phyloP scores from a whole-genome alignment of 2,113 vertebrate genomes.

The Astur gentilis region DNA sequence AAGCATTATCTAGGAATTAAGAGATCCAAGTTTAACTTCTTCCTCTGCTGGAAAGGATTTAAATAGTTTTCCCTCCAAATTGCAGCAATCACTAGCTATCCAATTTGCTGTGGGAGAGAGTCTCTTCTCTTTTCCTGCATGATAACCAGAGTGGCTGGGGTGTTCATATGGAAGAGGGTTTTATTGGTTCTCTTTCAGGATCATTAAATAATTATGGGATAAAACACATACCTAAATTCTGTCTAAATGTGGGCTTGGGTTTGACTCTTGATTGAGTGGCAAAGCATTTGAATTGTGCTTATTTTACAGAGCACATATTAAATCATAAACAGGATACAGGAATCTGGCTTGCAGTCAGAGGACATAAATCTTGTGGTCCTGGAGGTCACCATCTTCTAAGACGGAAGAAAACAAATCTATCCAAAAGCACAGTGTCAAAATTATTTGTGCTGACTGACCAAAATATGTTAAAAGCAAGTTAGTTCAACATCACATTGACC shows the following conservation, averaged over 20 bases:
- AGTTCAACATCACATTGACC: not conserved
- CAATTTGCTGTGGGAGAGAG: not conserved
- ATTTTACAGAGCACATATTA: not conserved
- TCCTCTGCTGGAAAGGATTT: not conserved
- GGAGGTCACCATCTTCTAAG: slow-evolving; percentile 26
- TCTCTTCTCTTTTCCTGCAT: not conserved
- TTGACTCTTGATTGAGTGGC: not conserved
- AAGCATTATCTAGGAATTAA: not conserved
- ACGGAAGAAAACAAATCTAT: slow-evolving; percentile 22
- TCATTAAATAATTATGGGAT: not conserved
- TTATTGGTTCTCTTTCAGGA: not conserved
- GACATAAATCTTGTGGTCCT: slow-evolving; percentile 34
- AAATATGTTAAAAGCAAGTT: not conserved
- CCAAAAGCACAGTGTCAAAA: not conserved
- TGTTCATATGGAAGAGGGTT: not conserved
- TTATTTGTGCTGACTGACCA: slow-evolving; percentile 14
- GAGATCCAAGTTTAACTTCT: not conserved
- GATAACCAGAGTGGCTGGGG: not conserved
- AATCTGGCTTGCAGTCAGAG: slow-evolving; percentile 3
- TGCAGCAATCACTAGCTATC: not conserved
- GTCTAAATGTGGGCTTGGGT: not conserved
- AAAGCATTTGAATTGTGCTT: not conserved
- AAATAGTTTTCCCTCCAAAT: not conserved
- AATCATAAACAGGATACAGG: slow-evolving; percentile 57
- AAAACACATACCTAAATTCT: not conserved